Evolutionary conservation across 2,888 invertebrate genomes (phyloP).

Genomic region (Noctua pronuba): DNA sequence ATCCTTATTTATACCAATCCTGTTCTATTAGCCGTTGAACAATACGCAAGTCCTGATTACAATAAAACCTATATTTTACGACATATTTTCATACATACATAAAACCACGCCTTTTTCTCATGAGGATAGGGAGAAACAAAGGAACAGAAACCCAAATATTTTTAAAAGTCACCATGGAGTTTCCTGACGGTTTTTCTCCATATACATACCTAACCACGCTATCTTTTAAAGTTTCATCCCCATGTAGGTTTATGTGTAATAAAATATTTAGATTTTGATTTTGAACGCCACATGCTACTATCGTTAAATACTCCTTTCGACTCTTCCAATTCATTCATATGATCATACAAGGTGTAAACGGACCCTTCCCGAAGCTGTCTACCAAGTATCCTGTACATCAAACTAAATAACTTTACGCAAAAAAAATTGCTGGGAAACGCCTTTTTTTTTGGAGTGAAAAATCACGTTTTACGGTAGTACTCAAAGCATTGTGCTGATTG

Average conservation of each 20-base stretch:
- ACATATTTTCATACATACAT: not conserved
- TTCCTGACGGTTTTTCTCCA: not conserved
- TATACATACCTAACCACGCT: no score
- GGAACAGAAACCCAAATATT: not conserved
- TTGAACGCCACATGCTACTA: not conserved
- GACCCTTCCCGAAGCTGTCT: no score
- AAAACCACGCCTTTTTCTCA: not conserved
- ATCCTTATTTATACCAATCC: conserved; percentile 18
- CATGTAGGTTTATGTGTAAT: no score
- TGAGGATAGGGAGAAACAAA: not conserved
- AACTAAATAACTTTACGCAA: no score
- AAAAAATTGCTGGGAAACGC: no score
- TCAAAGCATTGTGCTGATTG: no score
- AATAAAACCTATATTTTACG: conserved; percentile 56
- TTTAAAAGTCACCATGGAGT: not conserved
- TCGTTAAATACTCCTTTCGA: not conserved
- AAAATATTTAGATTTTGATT: not conserved
- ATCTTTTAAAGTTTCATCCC: no score
- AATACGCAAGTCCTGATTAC: conserved; percentile 24
- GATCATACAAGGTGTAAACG: not conserved
- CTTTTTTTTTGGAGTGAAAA: no score
- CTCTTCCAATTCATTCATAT: not conserved
- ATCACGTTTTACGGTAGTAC: no score
- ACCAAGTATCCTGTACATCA: no score
- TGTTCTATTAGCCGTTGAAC: conserved; percentile 12